phyloP scores from a whole-genome alignment of 1,140 invertebrate species.

The Tenebrio molitor region DNA sequence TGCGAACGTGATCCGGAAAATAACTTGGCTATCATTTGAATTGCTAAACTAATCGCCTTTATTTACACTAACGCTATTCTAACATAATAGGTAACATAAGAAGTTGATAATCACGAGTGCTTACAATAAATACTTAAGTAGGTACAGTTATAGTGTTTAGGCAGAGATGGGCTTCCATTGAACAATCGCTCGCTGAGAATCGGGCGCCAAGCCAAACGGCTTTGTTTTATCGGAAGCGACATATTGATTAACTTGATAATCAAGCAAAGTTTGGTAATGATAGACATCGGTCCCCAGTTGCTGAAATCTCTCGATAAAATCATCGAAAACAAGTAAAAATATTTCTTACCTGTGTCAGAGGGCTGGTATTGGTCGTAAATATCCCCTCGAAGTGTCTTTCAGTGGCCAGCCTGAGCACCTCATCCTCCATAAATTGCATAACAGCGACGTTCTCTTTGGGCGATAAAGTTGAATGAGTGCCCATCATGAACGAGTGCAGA shows the following conservation, averaged over 20 bases:
- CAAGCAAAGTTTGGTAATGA: conserved; percentile 81
- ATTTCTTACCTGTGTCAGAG: conserved; percentile 80
- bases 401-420: conserved; percentile 76
- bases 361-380: conserved; percentile 89
- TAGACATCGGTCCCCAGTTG: conserved; percentile 86
- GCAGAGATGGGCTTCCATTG: too few species aligned
- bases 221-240: conserved; percentile 77
- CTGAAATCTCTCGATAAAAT: conserved; percentile 66
- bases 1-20: too few species aligned
- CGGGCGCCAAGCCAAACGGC: conserved; percentile 80
- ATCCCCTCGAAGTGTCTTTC: conserved; percentile 78
- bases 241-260: conserved; percentile 87
- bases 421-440: conserved; percentile 83
- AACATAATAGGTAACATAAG: background rate
- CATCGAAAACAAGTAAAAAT: conserved; percentile 4
- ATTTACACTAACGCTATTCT: conserved; percentile 1
- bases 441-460: conserved; percentile 82
- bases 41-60: conserved; percentile 4
- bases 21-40: too few species aligned
- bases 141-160: conserved; percentile 57
- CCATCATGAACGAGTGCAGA: conserved; percentile 90
- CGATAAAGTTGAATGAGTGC: conserved; percentile 74
- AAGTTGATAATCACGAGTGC: background rate
- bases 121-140: conserved; percentile 39
- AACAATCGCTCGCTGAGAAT: conserved; percentile 79